Evolutionary conservation across 2,113 vertebrate genomes (phyloP).

Genomic region (Chaetodon auriga): DNA sequence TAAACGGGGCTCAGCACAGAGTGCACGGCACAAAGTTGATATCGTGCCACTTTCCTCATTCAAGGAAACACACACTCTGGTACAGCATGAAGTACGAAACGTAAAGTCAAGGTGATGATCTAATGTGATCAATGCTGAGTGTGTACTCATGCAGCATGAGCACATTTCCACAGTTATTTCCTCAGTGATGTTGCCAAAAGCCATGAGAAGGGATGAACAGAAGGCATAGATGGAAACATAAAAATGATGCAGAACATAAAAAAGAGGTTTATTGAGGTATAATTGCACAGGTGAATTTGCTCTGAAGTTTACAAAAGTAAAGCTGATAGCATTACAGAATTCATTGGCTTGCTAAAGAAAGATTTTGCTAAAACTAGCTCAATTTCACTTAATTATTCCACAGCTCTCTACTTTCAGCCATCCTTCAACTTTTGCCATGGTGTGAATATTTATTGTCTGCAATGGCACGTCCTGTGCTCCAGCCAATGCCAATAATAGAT

Average conservation of each 20-base stretch:
- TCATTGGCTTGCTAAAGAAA: too few relatives aligned
- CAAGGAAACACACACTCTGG: neutral
- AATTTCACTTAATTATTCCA: too few relatives aligned
- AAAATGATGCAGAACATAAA: neutral
- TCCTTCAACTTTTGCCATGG: neutral
- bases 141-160: neutral
- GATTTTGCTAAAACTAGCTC: too few relatives aligned
- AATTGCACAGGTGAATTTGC: neutral
- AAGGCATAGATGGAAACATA: neutral
- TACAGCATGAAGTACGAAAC: neutral
- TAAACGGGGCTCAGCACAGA: neutral
- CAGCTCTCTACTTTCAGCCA: neutral
- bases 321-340: too few relatives aligned
- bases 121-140: neutral
- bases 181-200: neutral
- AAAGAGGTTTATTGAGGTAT: too few relatives aligned
- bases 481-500: neutral
- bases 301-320: too few relatives aligned
- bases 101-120: neutral
- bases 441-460: neutral
- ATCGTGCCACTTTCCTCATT: neutral
- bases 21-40: neutral
- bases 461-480: neutral
- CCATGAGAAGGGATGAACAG: neutral
- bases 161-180: neutral